Base-by-base conservation (phyloP, 2,888 invertebrate genomes). In the Tenodera sinensis region DNA sequence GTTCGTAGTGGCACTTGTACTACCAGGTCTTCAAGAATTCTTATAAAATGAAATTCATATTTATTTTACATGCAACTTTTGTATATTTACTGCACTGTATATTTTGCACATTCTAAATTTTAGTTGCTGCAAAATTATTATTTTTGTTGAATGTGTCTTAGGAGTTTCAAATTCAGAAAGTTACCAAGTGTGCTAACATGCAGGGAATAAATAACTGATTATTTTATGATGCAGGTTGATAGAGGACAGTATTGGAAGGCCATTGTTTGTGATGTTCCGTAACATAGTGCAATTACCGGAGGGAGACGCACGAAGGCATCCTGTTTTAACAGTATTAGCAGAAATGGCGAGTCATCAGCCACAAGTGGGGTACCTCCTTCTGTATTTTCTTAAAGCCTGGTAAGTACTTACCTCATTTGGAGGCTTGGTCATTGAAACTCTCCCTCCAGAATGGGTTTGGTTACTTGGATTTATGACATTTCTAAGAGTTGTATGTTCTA, bases 231-330 rank as follows among this genome's bases (percentile, higher is more conserved):
- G 90, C 93, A 92, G 93, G 93, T 91, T 95, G 91, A 93, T 97
- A 90, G 95, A 96, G 91, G 97, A 97, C 92, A 97, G 97, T 92
- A 96, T 97, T 92, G 96, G 96, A 92, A 95, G 96, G 81, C 98
- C 98, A 89, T 93, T 99, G 91, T 99, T 98, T 93, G 96, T 98
- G 28, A 95, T 99, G 94, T 97, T 98, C 93, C 95, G 97, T 91
- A 97, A 96, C 93, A 94, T 98, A 89, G 96, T 96, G 92, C 96
- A 96, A 91, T 94, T 95, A 90, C 95, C 95, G 90, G 95, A 96
- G 93, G 96, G 98, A 93, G 96, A 97, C 93, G 94, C 96, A 92
- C 95, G 95, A 90, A 95, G 97, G 91, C 97, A 97, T 93, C 96
- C 97, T 71, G 94, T 98, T 91, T 94, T 98, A 91, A 95, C 96